These are phyloP conservation scores for Sebastes dallii DNA, from an alignment of 2,797 vertebrate genomes.

Conservation along the genomic window DNA sequence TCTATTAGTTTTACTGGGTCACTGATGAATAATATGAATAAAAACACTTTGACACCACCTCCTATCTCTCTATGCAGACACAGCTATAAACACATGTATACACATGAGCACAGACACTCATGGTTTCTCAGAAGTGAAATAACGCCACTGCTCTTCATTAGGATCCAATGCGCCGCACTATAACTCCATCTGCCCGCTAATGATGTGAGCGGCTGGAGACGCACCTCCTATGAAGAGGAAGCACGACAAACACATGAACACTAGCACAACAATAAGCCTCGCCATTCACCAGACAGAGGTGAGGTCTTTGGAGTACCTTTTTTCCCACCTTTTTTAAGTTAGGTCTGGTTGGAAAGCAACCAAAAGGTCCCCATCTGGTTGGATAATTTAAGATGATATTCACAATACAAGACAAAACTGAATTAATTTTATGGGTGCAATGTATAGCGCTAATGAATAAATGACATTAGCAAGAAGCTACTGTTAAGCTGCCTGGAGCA, in stretches of 20 bases:
- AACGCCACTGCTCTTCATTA: neutral
- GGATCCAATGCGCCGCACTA: neutral
- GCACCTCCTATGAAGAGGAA: neutral
- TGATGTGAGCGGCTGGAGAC: neutral
- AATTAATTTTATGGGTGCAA: too few relatives aligned
- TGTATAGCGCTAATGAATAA: too few relatives aligned
- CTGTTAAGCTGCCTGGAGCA: too few relatives aligned
- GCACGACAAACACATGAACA: neutral
- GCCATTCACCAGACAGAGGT: neutral
- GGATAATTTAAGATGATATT: neutral
- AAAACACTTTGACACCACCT: neutral
- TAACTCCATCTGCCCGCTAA: constrained; percentile 30
- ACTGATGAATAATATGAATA: constrained; percentile 1
- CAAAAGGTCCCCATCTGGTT: neutral
- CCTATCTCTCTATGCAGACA: neutral
- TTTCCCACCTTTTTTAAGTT: neutral
- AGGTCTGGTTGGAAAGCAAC: neutral
- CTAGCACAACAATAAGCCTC: neutral
- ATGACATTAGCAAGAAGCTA: too few relatives aligned
- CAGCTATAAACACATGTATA: neutral
- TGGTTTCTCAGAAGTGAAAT: constrained; percentile 17
- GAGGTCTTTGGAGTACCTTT: neutral
- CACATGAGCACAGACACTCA: neutral
- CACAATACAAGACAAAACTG: too few relatives aligned
- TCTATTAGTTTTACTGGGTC: neutral